Base-by-base conservation (phyloP, 2,797 vertebrate genomes). In the Delichon dasypus region DNA sequence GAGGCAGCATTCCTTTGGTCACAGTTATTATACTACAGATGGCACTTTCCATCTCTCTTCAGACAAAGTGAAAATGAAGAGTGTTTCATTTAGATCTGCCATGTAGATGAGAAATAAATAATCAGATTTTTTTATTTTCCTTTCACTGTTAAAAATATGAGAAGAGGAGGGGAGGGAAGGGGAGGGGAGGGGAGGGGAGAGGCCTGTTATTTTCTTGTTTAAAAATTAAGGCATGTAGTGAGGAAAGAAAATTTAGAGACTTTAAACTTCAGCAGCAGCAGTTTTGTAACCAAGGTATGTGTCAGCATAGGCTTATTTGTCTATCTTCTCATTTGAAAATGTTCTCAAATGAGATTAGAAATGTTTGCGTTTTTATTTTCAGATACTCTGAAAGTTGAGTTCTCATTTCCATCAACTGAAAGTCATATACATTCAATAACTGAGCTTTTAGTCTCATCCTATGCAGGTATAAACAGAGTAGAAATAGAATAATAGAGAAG, bases 11-110 rank as follows among this genome's bases (percentile, higher is more conserved):
- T 57, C 45, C 3, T 3, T 81, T 83, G 72, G 83, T 94, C 55
- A 67, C 75, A 85, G 76, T 70, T 93, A 88, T 85, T 92, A 44
- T 75, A 48, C 64, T 93, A 81, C 89, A 94, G 86, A 93, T 95
- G 90, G 84, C 38, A 70, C 53, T 84, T 94, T 92, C 50, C 62
- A 42, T 93, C 84, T 66, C 77, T 88, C 42, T 36, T 71, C 62
- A 80, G 91, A 91, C 68, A 88, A 82, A 94, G 80, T 80, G 83
- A 34, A 91, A 90, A 90, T 45, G 68, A 66, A 83, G 20, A 88
- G 48, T 58, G 27, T 53, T 70, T 77, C 72, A 11, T 90, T 91
- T 74, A 67, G 53, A 40, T 80, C 53, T 95, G 60, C 25, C 27
- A 62, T 70, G 57, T 47, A 88, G 36, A 80, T 20, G n/a, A 93